Base-by-base conservation (phyloP, 2,113 vertebrate genomes). In the Plotosus lineatus region DNA sequence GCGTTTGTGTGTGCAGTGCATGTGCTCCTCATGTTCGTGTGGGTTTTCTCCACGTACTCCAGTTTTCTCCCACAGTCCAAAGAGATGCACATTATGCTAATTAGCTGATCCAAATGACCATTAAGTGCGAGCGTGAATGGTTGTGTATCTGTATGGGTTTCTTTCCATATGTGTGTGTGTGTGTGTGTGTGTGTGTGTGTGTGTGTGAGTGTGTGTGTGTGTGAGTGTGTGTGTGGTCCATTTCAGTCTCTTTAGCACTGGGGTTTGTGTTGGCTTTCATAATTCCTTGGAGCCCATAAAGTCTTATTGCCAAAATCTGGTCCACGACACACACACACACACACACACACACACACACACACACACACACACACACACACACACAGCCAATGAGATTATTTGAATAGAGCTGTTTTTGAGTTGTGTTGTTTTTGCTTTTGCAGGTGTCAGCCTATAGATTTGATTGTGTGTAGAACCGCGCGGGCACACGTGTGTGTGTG, bases 261-360 rank as follows among this genome's bases (percentile, higher is more conserved):
- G 89, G 88, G 86, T 90, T 92, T 92, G 91, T 91, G 92, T 92
- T 92, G 89, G 79, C 83, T 83, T 91, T 94, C 91, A 92, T 15
- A 77, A 88, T 90, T 88, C 90, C 90, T 89, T 69, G 28, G 89
- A 90, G 90, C 89, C 91, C 46, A 83, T 90, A 90, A 92, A 93
- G 86, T 79, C 83, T 78, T 82, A 80, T 88, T 69, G 88, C 81
- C 28, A 42, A 28, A 85, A 83, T 85, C 84, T 77, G 86, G 60
- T 48, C 42, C 44, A 61, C 50, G 44, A 60, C 21, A 19, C 51
- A 53, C 60, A 80, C 68, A 46, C 65, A 53, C 73, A 74, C 55
- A 63, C 48, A 56, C 77, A 65, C 81, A 72, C 73, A 78, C 84
- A 80, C 61, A 75, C 46, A 60, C 77, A 75, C 38, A 75, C 82